A percentile compares a stretch with the other conserved stretches of the same genome.
These are phyloP conservation scores for Eretmocerus hayati DNA, from an alignment of 2,888 invertebrate genomes.

Conservation along the genomic window DNA sequence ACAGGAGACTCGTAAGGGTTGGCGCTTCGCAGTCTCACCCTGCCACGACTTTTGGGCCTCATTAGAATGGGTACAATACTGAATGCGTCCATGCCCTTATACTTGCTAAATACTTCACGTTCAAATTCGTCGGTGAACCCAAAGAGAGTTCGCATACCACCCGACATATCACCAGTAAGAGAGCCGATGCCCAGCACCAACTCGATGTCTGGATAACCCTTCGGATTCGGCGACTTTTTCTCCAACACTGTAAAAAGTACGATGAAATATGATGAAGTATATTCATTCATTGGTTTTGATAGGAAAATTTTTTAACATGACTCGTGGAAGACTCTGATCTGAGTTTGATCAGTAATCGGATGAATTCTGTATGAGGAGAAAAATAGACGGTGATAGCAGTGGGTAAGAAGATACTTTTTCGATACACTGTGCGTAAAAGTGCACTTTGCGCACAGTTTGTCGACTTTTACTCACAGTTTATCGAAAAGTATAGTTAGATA, in stretches of 20 bases:
- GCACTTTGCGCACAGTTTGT: too few species aligned
- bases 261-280: too few species aligned
- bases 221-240: background rate
- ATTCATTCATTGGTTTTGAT: too few species aligned
- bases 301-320: too few species aligned
- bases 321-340: too few species aligned
- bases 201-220: constrained; percentile 69
- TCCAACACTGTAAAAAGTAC: background rate
- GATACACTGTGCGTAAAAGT: too few species aligned
- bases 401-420: too few species aligned
- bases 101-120: constrained; percentile 51
- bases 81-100: constrained; percentile 55
- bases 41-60: constrained; percentile 67
- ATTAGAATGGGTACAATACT: constrained; percentile 67
- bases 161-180: constrained; percentile 65
- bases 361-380: too few species aligned
- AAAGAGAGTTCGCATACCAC: constrained; percentile 58
- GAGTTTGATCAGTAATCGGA: too few species aligned
- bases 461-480: too few species aligned
- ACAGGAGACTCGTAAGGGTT: constrained; percentile 71
- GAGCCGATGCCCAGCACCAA: constrained; percentile 72
- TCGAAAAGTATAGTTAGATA: too few species aligned
- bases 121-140: constrained; percentile 60
- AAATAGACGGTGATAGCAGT: too few species aligned
- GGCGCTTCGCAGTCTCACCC: constrained; percentile 61